Evolutionary conservation across 2,888 invertebrate species (phyloP).

Genomic region (Ephialtes manifestator): DNA sequence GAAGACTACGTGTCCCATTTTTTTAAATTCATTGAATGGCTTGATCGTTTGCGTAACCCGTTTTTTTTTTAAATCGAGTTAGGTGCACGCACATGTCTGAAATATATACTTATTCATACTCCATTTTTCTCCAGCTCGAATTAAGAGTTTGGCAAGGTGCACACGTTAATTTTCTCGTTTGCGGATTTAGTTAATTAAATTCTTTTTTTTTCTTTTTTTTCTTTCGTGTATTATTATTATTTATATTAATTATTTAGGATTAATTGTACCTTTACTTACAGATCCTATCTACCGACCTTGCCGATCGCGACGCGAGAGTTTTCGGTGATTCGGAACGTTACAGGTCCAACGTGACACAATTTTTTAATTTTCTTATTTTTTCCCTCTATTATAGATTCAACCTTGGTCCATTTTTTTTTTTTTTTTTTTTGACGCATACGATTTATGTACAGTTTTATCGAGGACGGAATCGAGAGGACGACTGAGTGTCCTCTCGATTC

Average conservation of each 20-base stretch:
- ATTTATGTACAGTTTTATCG: conserved; percentile 64
- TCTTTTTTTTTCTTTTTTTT: conserved; percentile 25
- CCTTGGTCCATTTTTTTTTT: conserved; percentile 67
- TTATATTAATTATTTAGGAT: conserved; percentile 72
- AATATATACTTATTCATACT: conserved; percentile 22
- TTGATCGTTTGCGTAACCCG: conserved; percentile 48
- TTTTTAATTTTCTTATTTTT: conserved; percentile 53
- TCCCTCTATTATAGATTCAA: conserved; percentile 68
- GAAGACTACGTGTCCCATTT: conserved; percentile 55
- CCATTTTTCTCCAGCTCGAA: conserved; percentile 30
- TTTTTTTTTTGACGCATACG: conserved; percentile 70
- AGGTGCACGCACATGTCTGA: conserved; percentile 15
- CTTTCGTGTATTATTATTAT: conserved; percentile 36
- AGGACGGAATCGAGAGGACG: conserved; percentile 18
- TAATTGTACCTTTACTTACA: conserved; percentile 81
- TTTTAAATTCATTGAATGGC: conserved; percentile 18
- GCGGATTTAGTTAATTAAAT: conserved; percentile 53
- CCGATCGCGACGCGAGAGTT: conserved; percentile 63
- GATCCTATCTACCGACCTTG: conserved; percentile 76
- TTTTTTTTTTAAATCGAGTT: neutral
- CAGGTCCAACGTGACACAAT: conserved; percentile 64
- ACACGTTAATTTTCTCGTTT: conserved; percentile 43
- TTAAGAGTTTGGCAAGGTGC: conserved; percentile 56
- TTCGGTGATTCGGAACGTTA: conserved; percentile 69
- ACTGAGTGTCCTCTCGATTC: conserved; percentile 9